A percentile compares a stretch with the other conserved stretches of the same genome.
Evolutionary conservation across 2,113 vertebrate genomes (phyloP).

Genomic region (Heliornis fulica): DNA sequence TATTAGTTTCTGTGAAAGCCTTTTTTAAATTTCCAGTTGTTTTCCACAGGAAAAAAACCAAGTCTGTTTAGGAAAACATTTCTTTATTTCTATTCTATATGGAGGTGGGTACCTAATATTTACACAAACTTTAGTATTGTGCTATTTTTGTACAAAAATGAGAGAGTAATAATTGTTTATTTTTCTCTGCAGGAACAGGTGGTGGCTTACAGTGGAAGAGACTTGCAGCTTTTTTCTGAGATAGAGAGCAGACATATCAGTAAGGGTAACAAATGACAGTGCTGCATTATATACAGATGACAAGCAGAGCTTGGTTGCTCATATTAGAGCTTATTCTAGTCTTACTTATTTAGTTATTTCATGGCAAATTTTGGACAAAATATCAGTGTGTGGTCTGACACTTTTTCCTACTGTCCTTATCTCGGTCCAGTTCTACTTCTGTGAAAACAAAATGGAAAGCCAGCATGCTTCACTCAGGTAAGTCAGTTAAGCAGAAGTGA

Average conservation of each 20-base stretch:
- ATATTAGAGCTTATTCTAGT: neutral
- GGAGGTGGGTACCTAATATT: neutral
- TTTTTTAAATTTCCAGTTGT: too few relatives aligned
- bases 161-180: neutral
- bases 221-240: neutral
- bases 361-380: neutral
- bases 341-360: neutral
- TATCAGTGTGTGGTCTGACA: neutral
- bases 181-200: neutral
- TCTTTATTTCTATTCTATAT: neutral
- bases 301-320: neutral
- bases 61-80: neutral
- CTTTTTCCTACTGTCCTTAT: neutral
- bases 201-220: neutral
- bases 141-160: neutral
- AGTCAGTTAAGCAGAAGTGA: neutral
- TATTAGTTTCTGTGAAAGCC: neutral
- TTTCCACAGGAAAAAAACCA: rapidly evolving
- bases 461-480: rapidly evolving
- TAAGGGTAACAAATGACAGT: neutral
- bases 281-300: neutral
- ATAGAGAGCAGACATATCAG: neutral
- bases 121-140: neutral
- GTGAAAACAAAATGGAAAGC: neutral
- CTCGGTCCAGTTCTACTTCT: neutral